These are phyloP conservation scores for Cryptoblepharus egeriae DNA, from an alignment of 2,797 vertebrate genomes.

Conservation along the genomic window DNA sequence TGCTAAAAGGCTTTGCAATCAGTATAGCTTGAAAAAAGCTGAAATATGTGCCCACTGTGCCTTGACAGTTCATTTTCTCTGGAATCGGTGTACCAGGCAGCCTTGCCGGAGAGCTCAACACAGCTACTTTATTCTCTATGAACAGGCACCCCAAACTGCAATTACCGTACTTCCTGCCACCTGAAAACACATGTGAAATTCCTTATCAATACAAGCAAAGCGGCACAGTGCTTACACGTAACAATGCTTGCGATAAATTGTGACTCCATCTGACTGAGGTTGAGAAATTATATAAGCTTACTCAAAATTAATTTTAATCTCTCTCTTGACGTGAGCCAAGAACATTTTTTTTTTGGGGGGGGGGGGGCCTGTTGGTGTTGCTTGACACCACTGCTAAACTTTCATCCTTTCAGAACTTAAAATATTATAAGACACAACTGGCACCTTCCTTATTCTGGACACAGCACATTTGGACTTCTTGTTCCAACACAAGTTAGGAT, in stretches of 20 bases:
- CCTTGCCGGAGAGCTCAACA: not conserved
- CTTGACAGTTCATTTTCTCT: conserved; percentile 11
- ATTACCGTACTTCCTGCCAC: not conserved
- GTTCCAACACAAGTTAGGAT: no score
- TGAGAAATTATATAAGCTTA: not conserved
- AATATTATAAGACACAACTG: not conserved
- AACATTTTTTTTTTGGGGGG: no score
- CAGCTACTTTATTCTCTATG: not conserved
- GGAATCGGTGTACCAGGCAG: not conserved
- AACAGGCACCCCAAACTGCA: not conserved
- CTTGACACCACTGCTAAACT: not conserved
- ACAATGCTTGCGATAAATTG: not conserved
- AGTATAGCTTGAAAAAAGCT: not conserved
- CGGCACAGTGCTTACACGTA: not conserved
- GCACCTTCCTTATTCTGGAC: no score
- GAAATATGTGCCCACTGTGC: not conserved
- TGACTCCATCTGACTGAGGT: not conserved
- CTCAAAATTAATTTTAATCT: not conserved
- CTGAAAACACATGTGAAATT: conserved; percentile 7
- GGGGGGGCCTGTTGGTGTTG: not conserved
- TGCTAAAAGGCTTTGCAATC: not conserved
- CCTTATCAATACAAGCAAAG: not conserved
- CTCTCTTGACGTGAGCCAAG: not conserved
- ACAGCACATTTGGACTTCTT: no score
- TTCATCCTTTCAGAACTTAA: not conserved